phyloP scores from a whole-genome alignment of 2,888 invertebrate genomes.

The Uloborus plumipes region DNA sequence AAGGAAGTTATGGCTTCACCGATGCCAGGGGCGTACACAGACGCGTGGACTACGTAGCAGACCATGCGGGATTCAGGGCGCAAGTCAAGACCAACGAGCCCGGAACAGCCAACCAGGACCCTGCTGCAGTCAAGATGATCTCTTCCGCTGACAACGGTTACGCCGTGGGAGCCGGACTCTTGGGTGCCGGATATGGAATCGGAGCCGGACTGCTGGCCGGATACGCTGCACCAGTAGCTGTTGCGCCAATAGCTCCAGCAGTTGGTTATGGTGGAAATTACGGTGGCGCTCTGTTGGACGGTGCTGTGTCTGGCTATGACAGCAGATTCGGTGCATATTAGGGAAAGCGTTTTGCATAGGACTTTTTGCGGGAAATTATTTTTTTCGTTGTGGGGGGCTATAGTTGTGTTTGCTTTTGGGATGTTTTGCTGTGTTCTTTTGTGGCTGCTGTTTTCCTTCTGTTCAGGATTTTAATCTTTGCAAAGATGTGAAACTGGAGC shows the following conservation, averaged over 20 bases:
- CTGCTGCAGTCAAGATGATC: constrained; percentile 38
- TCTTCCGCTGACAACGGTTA: constrained; percentile 31
- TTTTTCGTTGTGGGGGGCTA: no score
- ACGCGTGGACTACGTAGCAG: constrained; percentile 30
- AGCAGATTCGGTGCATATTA: constrained; percentile 23
- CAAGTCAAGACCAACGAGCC: constrained; percentile 48
- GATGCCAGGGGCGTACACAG: constrained; percentile 40
- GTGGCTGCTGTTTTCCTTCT: no score
- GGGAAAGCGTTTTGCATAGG: neutral
- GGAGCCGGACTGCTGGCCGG: neutral
- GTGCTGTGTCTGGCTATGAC: constrained; percentile 24
- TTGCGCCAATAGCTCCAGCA: neutral
- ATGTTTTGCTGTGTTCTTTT: no score
- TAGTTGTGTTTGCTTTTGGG: no score
- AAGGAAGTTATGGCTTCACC: constrained; percentile 52
- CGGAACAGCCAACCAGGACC: constrained; percentile 35
- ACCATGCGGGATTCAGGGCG: constrained; percentile 34
- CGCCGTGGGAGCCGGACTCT: neutral
- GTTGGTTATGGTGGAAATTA: neutral
- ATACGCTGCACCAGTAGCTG: neutral
- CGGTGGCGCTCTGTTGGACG: constrained; percentile 9
- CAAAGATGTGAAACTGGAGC: no score
- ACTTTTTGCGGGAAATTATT: no score
- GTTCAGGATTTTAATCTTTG: no score
- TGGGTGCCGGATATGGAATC: neutral